Conservation (phyloP, 2,797 vertebrate genomes). For the Gallinago stenura region DNA sequence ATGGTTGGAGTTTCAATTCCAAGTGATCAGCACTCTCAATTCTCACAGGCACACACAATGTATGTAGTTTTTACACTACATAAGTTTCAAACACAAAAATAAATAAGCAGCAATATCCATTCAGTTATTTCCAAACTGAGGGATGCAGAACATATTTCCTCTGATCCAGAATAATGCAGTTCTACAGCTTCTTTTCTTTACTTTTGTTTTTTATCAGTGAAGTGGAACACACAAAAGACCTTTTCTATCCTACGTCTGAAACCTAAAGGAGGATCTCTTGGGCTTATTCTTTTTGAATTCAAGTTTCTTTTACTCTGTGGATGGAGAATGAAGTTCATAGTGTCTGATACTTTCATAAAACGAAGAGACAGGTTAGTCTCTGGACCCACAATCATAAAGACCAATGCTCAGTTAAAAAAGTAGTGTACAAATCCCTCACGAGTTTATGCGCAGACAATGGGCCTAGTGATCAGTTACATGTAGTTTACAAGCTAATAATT, state of each 20-base stretch:
- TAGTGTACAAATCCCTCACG: background rate
- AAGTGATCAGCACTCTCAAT: constrained; percentile 6
- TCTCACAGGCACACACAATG: background rate
- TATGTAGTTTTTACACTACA: background rate
- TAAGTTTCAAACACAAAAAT: constrained; percentile 2
- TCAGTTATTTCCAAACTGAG: constrained; percentile 10
- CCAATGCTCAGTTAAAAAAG: background rate
- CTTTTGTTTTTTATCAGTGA: background rate
- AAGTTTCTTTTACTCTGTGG: background rate
- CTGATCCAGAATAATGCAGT: background rate
- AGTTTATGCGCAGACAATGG: background rate
- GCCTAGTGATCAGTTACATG: background rate
- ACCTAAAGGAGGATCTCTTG: background rate
- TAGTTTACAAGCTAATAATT: background rate
- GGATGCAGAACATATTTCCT: background rate
- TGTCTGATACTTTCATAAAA: background rate
- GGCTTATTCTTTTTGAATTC: background rate
- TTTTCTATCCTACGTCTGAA: background rate
- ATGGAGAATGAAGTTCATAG: background rate
- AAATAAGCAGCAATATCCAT: constrained; percentile 11
- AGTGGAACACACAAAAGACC: background rate
- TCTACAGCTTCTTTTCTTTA: background rate
- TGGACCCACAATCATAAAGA: background rate
- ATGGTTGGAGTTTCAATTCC: background rate
- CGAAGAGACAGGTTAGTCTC: background rate